Base-by-base conservation (phyloP, 2,113 vertebrate species). In the Vanacampus margaritifer region DNA sequence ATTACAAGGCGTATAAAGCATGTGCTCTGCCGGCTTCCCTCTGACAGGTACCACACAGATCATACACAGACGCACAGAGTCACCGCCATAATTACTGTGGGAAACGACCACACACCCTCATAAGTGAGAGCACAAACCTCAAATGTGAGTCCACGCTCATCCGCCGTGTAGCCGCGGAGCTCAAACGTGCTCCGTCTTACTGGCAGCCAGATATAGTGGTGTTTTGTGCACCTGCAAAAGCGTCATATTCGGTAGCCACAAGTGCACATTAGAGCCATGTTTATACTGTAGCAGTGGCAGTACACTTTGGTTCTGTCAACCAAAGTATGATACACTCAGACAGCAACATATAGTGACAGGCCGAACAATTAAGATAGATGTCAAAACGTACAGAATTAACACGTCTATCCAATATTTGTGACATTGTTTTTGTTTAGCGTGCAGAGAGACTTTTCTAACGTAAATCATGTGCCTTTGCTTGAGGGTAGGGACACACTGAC, bases 1-100 rank as follows among this genome's bases (percentile, higher is more conserved):
- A 93, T 92, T 93, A 92, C 86, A 89, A 87, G 80, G 89, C 89
- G 82, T 84, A 91, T 89, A 88, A 90, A 91, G 90, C 88, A 84
- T 54, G 66, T 79, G 84, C 88, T 85, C 69, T 76, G 76, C 65
- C 50, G 76, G 80, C 75, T 74, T 77, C 77, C 75, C 77, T 76
- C 75, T 85, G 88, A 83, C 86, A 85, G 89, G 86, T 86, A 86
- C 78, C 84, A 83, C 85, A 86, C 83, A 84, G 81, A 88, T 88
- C 86, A 89, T 73, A 87, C 72, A 82, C 77, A 85, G 74, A 89
- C 86, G 80, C 77, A 74, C 87, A 86, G 82, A 85, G 83, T 82
- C 84, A 76, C 70, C 14, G 28, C 72, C 73, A 80, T 87, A 88
- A 90, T 89, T 88, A 87, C 82, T 89, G 89, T 89, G 88, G 87